These are phyloP conservation scores for Mantis religiosa DNA, from an alignment of 2,888 invertebrate species.

Conservation along the genomic window DNA sequence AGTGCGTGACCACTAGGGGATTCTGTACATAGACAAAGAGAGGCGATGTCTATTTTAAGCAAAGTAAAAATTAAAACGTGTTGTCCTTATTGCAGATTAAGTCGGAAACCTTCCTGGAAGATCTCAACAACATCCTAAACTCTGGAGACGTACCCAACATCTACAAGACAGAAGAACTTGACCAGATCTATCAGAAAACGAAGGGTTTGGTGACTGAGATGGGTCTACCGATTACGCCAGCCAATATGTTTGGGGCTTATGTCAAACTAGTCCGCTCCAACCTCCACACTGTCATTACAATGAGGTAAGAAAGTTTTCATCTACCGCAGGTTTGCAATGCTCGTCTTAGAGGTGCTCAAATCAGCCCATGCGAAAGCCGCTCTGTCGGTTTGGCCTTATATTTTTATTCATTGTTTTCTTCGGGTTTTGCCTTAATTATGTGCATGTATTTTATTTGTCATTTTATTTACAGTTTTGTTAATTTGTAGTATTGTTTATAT, in stretches of 20 bases:
- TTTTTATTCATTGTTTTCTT: no score
- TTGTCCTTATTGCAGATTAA: slow-evolving; percentile 60
- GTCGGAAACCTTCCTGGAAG: slow-evolving; percentile 82
- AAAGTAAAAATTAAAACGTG: background rate
- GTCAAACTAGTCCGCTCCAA: slow-evolving; percentile 74
- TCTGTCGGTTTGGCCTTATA: no score
- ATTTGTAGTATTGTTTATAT: no score
- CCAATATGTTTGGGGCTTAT: slow-evolving; percentile 80
- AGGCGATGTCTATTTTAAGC: background rate
- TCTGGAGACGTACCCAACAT: slow-evolving; percentile 88
- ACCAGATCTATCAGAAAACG: slow-evolving; percentile 67
- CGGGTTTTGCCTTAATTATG: no score
- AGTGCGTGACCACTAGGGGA: no score
- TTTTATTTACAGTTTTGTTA: no score
- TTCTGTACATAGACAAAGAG: no score
- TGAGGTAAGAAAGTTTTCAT: slow-evolving; percentile 50
- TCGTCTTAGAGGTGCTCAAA: no score
- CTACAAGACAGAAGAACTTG: slow-evolving; percentile 77
- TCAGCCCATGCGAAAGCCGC: no score
- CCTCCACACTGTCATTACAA: slow-evolving; percentile 73
- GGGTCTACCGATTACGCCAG: slow-evolving; percentile 72
- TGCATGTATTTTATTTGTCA: no score
- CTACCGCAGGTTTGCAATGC: no score
- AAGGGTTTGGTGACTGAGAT: slow-evolving; percentile 71
- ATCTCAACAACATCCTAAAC: slow-evolving; percentile 81